Evolutionary conservation across 2,113 vertebrate genomes (phyloP).

Genomic region (Turdus rufiventris): DNA sequence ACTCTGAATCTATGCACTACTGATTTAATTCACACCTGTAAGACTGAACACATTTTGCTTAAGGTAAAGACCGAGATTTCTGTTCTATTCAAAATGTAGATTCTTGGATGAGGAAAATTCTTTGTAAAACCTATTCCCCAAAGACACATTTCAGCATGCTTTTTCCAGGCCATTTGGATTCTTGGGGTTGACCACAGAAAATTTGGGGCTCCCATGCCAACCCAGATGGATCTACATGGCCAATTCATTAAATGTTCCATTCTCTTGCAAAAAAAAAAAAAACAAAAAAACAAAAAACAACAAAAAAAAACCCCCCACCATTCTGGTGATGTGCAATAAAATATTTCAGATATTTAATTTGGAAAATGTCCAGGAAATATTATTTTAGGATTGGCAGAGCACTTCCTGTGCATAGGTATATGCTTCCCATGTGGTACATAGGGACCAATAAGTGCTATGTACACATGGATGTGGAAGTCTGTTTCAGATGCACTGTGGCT

Average conservation of each 20-base stretch:
- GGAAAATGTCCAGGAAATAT: neutral
- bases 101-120: neutral
- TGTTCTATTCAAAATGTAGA: neutral
- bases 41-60: neutral
- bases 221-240: neutral
- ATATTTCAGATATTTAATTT: neutral
- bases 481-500: neutral
- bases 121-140: neutral
- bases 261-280: neutral
- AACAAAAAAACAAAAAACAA: too few relatives aligned
- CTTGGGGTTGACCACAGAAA: neutral
- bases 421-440: neutral
- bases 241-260: neutral
- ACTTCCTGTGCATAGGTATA: neutral
- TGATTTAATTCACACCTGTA: neutral
- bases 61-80: neutral
- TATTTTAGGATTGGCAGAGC: neutral
- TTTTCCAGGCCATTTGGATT: neutral
- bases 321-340: neutral
- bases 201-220: neutral
- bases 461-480: neutral
- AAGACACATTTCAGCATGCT: accelerated
- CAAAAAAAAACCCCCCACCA: too few relatives aligned
- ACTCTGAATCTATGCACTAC: neutral
- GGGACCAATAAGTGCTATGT: neutral